Evolutionary conservation across 2,797 vertebrate species (phyloP), one percentile per base, ranked within the genome.

Genomic region (Gadopsis bispinosus): DNA sequence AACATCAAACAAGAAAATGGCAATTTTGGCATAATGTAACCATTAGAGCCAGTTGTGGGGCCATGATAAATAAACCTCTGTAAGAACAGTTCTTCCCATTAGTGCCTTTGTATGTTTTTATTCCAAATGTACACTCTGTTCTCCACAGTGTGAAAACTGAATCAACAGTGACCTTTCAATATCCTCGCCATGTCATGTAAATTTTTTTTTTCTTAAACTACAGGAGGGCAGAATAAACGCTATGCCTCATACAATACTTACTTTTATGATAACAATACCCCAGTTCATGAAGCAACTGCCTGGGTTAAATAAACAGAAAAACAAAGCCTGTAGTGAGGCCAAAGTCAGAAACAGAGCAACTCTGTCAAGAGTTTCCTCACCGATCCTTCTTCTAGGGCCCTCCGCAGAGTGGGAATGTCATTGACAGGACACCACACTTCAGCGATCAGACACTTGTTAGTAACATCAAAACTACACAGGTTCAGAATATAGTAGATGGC

Each of bases 401-500:
- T 94, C 58, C 96, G 94, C 80, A 99, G 86, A 13, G 91, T 92
- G 0, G 94, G 95, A 64, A 99, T 94, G 83, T 99, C 97, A 0
- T 91, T 89, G 75, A 98, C 93, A 0, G 98, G 97, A 88, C 98
- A 99, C 98, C 98, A 99, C 71, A 97, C 98, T 80, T 99, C 98
- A 0, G 98, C 97, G 0, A 99, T 99, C 69, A 99, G 96, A 94
- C 98, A 99, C 90, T 98, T 99, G 93, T 98, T 99, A 17, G 98
- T 99, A 55, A 99, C 97, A n/a, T 99, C 98, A 4, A 99, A 97
- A 89, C 98, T 99, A 88, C 98, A 99, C 89, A 97, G 93, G 93
- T 99, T 99, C 62, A 99, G 95, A 67, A 97, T 96, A 17, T 99
- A 98, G 87, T 99, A 99, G 86, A 99, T 97, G 78, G 98, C 97